Evolutionary conservation across 2,797 vertebrate species (phyloP).

Genomic region (Hippocampus kuda): DNA sequence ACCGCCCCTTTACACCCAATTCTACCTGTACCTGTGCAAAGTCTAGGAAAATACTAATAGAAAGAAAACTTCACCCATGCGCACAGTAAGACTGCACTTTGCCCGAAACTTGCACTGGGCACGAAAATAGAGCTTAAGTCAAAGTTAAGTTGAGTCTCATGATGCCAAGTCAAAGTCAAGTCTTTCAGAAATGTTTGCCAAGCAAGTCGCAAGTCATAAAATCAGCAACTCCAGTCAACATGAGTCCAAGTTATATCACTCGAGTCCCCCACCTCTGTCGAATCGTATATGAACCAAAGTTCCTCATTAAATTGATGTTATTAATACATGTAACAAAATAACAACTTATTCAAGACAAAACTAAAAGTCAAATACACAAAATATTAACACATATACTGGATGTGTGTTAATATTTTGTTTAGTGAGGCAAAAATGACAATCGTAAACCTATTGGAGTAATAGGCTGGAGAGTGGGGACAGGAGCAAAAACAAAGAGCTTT

Average conservation of each 20-base stretch:
- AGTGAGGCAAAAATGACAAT: constrained; percentile 30
- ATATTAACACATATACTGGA: too few species aligned
- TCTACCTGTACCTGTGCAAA: too few species aligned
- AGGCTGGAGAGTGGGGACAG: constrained; percentile 26
- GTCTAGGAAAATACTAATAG: too few species aligned
- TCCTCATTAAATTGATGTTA: neutral
- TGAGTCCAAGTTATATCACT: too few species aligned
- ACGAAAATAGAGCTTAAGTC: too few species aligned
- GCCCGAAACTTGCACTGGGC: too few species aligned
- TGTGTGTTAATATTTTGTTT: constrained; percentile 10
- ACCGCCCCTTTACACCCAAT: too few species aligned
- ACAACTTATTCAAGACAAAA: neutral
- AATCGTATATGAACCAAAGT: neutral
- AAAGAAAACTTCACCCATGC: too few species aligned
- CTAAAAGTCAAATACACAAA: constrained; percentile 14
- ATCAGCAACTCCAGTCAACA: neutral
- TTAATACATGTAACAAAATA: neutral
- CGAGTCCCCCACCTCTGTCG: neutral
- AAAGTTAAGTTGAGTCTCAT: too few species aligned
- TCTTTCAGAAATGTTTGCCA: neutral
- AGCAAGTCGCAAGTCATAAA: too few species aligned
- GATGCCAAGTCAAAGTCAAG: too few species aligned
- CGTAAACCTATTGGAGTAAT: constrained; percentile 28
- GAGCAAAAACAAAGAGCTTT: constrained; percentile 47
- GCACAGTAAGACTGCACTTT: too few species aligned